Percentiles rank a stretch among this genome's conserved stretches.
phyloP scores from a whole-genome alignment of 2,888 invertebrate genomes.

The Rhagium mordax region DNA sequence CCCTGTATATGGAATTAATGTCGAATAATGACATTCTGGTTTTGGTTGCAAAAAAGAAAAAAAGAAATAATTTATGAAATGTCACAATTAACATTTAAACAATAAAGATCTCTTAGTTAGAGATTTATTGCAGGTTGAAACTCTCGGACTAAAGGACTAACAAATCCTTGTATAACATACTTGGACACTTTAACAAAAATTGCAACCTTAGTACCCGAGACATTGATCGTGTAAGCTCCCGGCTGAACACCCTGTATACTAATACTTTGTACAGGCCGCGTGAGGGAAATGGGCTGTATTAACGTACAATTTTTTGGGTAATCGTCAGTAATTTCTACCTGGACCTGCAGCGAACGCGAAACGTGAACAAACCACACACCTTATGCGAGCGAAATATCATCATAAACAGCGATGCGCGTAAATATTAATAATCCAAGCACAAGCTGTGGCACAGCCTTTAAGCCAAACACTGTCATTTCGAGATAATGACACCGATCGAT shows the following conservation, averaged over 20 bases:
- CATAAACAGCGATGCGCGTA: slow-evolving; percentile 36
- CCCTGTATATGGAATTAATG: too few relatives aligned
- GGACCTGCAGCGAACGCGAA: neutral
- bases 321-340: slow-evolving; percentile 23
- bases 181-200: neutral
- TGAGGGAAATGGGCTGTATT: neutral
- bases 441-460: slow-evolving; percentile 14
- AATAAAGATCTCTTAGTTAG: too few relatives aligned
- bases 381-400: slow-evolving; percentile 36
- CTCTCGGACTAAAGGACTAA: too few relatives aligned
- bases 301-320: slow-evolving; percentile 9
- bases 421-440: slow-evolving; percentile 39
- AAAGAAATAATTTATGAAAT: too few relatives aligned
- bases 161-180: too few relatives aligned
- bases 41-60: too few relatives aligned
- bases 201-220: too few relatives aligned
- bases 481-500: slow-evolving; percentile 36
- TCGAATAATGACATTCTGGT: too few relatives aligned
- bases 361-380: slow-evolving; percentile 23
- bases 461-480: slow-evolving; percentile 37
- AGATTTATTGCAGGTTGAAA: too few relatives aligned
- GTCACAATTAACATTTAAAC: too few relatives aligned
- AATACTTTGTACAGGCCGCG: neutral
- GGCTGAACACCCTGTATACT: too few relatives aligned
- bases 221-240: too few relatives aligned